Percentiles rank a stretch among this genome's conserved stretches.
These are phyloP conservation scores for Isoperla grammatica DNA, from an alignment of 2,888 invertebrate genomes.

Conservation along the genomic window DNA sequence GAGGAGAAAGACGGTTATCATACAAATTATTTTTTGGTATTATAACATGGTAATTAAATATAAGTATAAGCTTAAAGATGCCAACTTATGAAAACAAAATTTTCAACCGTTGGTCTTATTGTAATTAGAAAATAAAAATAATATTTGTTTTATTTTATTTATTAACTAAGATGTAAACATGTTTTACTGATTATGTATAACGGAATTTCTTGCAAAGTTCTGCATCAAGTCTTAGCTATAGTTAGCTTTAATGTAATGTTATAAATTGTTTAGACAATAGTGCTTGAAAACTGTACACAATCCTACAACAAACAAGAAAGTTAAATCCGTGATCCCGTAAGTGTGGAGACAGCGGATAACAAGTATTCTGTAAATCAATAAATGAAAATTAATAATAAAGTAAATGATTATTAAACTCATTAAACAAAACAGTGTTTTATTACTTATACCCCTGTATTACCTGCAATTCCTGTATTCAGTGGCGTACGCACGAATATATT, in stretches of 20 bases:
- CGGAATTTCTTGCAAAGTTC: constrained; percentile 28
- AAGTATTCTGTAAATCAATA: constrained; percentile 29
- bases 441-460: too few relatives aligned
- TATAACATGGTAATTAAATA: constrained; percentile 25
- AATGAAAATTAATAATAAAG: constrained; percentile 27
- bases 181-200: constrained; percentile 25
- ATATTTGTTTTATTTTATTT: constrained; percentile 24
- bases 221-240: constrained; percentile 30
- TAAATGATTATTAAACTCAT: too few relatives aligned
- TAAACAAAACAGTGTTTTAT: too few relatives aligned
- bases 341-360: constrained; percentile 21
- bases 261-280: constrained; percentile 27
- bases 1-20: constrained; percentile 27
- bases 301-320: constrained; percentile 10
- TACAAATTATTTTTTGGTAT: constrained; percentile 31
- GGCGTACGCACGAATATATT: too few relatives aligned
- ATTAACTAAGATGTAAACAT: constrained; percentile 20
- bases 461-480: too few relatives aligned
- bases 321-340: constrained; percentile 3
- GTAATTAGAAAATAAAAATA: constrained; percentile 23
- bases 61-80: constrained; percentile 28
- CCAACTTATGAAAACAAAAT: constrained; percentile 21
- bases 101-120: constrained; percentile 22
- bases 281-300: constrained; percentile 25
- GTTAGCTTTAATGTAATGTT: constrained; percentile 31